Evolutionary conservation across 2,888 invertebrate species (phyloP).

Genomic region (Drosophila hamatofila): DNA sequence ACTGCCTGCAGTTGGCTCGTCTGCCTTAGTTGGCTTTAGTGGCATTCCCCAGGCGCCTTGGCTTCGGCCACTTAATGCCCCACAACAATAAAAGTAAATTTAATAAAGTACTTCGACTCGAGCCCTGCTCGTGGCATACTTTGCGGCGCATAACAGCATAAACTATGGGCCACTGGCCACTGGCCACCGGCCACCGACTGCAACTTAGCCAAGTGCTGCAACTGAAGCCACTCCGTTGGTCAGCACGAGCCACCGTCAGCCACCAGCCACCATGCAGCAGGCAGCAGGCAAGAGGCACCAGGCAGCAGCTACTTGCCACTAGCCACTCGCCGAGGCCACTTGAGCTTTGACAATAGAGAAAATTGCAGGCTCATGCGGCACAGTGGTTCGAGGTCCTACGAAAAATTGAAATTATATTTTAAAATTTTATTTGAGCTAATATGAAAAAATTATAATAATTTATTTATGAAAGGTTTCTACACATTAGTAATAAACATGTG

Average conservation of each 20-base stretch:
- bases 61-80: constrained; percentile 72
- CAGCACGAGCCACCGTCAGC: constrained; percentile 10
- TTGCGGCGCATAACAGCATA: constrained; percentile 75
- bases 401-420: background rate
- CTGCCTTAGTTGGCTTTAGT: constrained; percentile 30
- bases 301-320: constrained; percentile 14
- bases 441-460: too few species aligned
- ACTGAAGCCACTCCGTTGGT: constrained; percentile 19
- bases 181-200: constrained; percentile 30
- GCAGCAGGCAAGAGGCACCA: background rate
- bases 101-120: constrained; percentile 66
- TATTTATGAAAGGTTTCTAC: too few species aligned
- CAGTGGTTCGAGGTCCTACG: constrained; percentile 18
- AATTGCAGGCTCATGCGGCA: constrained; percentile 47
- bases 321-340: constrained; percentile 56
- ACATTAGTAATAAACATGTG: too few species aligned
- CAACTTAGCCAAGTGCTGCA: constrained; percentile 41
- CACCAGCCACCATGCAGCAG: background rate
- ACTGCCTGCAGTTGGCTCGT: constrained; percentile 24
- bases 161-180: constrained; percentile 58
- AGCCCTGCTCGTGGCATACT: constrained; percentile 68
- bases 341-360: constrained; percentile 75
- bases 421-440: background rate
- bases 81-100: constrained; percentile 77
- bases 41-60: constrained; percentile 48